phyloP scores from a whole-genome alignment of 2,797 vertebrate species.

The Onychomys leucogaster region DNA sequence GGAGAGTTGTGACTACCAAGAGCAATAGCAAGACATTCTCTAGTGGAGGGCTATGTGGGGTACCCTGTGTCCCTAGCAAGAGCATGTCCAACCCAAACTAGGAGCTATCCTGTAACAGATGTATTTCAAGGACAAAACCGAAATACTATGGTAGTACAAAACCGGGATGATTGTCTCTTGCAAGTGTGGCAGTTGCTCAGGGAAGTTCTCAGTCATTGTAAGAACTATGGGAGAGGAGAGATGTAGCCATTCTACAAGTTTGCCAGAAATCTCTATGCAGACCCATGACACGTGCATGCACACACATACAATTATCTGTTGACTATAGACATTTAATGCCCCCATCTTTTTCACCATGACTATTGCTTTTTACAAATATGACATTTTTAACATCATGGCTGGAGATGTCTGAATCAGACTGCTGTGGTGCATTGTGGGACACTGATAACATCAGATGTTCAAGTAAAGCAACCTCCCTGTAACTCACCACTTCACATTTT shows the following conservation, averaged over 20 bases:
- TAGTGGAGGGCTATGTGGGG: not conserved
- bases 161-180: not conserved
- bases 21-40: not conserved
- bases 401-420: not conserved
- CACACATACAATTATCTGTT: not conserved
- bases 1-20: not conserved
- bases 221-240: not conserved
- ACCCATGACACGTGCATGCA: not conserved
- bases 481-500: conserved; percentile 35
- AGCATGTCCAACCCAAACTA: not conserved
- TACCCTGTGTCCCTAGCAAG: not conserved
- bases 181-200: not conserved
- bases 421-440: not conserved
- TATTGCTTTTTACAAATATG: not conserved
- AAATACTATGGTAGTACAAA: not conserved
- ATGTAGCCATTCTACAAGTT: not conserved
- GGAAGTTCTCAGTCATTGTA: not conserved
- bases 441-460: not conserved
- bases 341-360: not conserved
- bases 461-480: not conserved
- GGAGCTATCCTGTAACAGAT: not conserved
- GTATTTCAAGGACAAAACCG: not conserved
- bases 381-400: not conserved
- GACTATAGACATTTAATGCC: not conserved
- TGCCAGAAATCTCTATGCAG: not conserved